A percentile compares a stretch with the other conserved stretches of the same genome.
These are phyloP conservation scores for Conops quadrifasciatus DNA, from an alignment of 2,888 invertebrate species.

Conservation along the genomic window DNA sequence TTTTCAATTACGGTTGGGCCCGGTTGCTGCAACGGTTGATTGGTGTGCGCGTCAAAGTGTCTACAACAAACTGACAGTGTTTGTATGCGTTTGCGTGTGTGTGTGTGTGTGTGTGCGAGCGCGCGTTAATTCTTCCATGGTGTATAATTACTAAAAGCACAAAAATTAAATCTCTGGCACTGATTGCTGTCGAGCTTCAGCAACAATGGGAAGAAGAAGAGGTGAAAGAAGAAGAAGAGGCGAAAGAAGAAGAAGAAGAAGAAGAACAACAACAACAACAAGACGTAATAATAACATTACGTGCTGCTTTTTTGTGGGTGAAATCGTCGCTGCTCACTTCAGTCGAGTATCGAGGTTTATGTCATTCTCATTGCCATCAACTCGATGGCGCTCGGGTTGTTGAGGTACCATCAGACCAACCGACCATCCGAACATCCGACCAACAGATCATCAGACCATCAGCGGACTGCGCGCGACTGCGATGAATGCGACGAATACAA, in stretches of 20 bases:
- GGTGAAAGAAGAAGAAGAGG: too few relatives aligned
- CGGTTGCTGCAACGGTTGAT: background rate
- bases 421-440: too few relatives aligned
- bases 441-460: background rate
- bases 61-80: conserved; percentile 1
- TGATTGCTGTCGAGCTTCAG: background rate
- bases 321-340: background rate
- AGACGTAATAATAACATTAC: background rate
- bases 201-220: background rate
- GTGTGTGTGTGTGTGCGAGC: background rate
- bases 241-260: background rate
- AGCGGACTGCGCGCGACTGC: too few relatives aligned
- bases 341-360: background rate
- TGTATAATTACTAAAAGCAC: conserved; percentile 48
- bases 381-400: background rate
- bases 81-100: background rate
- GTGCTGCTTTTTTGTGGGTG: background rate
- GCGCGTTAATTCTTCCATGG: conserved; percentile 37
- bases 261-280: background rate
- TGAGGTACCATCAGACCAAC: background rate
- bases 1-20: background rate
- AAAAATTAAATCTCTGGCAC: conserved; percentile 36
- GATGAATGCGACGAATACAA: too few relatives aligned
- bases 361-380: background rate
- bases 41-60: conserved; percentile 10